These are phyloP conservation scores for Gila orcuttii DNA, from an alignment of 2,113 vertebrate species.

Conservation along the genomic window DNA sequence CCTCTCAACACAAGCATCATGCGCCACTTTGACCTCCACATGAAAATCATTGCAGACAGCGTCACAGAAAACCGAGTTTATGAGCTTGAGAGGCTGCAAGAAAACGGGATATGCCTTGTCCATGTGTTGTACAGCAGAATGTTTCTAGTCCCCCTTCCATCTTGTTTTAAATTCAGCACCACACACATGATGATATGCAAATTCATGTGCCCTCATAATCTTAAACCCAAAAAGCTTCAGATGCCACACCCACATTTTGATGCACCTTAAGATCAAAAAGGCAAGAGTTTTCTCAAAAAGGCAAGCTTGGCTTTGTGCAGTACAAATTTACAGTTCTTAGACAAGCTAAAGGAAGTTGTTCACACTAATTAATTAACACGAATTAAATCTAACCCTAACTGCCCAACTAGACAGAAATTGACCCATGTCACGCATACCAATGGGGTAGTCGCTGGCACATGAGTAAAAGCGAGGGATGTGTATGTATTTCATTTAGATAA, in stretches of 20 bases:
- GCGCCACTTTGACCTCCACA: slow-evolving; percentile 10
- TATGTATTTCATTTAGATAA: too few relatives aligned
- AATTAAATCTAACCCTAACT: too few relatives aligned
- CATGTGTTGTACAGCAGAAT: neutral
- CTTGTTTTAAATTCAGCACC: neutral
- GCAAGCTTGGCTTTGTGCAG: neutral
- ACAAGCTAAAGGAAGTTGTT: too few relatives aligned
- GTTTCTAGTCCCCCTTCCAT: neutral
- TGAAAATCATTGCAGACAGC: neutral
- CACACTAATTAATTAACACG: too few relatives aligned
- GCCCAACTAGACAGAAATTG: too few relatives aligned
- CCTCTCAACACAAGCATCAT: slow-evolving; percentile 22
- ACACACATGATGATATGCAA: neutral
- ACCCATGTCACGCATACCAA: too few relatives aligned
- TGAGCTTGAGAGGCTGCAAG: neutral
- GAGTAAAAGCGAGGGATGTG: too few relatives aligned
- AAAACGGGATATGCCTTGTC: neutral
- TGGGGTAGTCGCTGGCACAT: too few relatives aligned
- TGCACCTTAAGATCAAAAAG: neutral
- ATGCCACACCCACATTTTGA: neutral
- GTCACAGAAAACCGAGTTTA: neutral
- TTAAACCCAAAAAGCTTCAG: neutral
- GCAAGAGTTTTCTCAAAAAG: neutral
- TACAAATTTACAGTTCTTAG: too few relatives aligned
- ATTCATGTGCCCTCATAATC: too few relatives aligned